Base-by-base conservation (phyloP, 2,888 invertebrate genomes). In the Schizotus pectinicornis region DNA sequence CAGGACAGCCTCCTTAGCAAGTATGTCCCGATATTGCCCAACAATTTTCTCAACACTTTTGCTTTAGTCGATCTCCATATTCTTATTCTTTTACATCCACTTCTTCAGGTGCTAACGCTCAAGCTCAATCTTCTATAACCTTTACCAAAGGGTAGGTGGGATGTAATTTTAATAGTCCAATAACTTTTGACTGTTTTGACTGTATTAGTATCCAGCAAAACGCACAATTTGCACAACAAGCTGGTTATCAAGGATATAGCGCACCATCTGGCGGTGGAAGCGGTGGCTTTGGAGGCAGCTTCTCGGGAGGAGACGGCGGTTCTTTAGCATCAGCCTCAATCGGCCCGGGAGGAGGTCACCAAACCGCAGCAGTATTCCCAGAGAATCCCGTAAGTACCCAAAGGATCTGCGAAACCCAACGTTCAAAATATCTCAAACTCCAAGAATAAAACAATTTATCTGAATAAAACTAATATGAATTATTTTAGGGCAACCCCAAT, bases 321-420 rank as follows among this genome's bases (percentile, higher is more conserved):
- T 86, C 88, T 0, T 80, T 76, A 38, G 85, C 88, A 1, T 77
- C 82, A 35, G 86, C 83, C 0, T 78, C 81, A 1, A 77, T 83
- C 42, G 84, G 85, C 14, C 84, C 86, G 0, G 81, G 79, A 12
- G 86, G 80, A 57, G 75, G 77, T 9, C 82, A 82, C 47, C 88
- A 88, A 68, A 77, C 83, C 0, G 88, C 87, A 14, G 77, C 77
- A 6, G 83, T 88, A 31, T 84, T 74, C 65, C 88, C 88, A 1
- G 77, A 78, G 62, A 88, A 87, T 77, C 82, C 84, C 43, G 88
- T 88, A 80, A 81, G 81, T 69, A 22, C 22, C 22, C 22, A 5
- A 5, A 3, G 2, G 22, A 3, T 22, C 22, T n/a, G n/a, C n/a
- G n/a, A n/a, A n/a, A n/a, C n/a, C n/a, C n/a, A n/a, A n/a, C 34